These are phyloP conservation scores for Eristalis arbustorum DNA, from an alignment of 2,888 invertebrate species.

Conservation along the genomic window DNA sequence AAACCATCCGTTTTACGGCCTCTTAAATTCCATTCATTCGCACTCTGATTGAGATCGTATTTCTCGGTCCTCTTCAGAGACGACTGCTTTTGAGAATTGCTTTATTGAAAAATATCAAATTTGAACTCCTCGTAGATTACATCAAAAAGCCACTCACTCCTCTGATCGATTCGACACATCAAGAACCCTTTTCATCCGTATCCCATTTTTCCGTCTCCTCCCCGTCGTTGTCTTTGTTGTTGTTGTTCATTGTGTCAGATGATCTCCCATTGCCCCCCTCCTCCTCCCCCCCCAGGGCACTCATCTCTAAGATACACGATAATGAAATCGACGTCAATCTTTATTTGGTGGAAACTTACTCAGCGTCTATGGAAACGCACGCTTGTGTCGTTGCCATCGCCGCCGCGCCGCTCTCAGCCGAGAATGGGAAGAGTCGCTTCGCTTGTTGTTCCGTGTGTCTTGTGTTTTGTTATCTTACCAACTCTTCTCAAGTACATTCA, in stretches of 20 bases:
- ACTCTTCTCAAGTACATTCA: not conserved
- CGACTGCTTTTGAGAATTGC: not conserved
- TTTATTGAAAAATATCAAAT: not conserved
- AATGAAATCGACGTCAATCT: constrained; percentile 75
- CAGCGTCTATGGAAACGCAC: constrained; percentile 6
- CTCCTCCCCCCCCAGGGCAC: not conserved
- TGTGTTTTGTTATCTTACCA: not conserved
- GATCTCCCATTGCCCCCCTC: not conserved
- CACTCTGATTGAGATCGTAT: not conserved
- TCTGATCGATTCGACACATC: not conserved
- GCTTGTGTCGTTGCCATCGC: not conserved
- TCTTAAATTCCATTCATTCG: not conserved
- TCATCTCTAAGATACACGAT: constrained; percentile 60
- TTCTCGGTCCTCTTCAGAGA: not conserved
- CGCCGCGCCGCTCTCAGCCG: not conserved
- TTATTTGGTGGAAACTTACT: constrained; percentile 73
- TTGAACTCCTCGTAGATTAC: not conserved
- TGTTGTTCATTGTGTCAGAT: not conserved
- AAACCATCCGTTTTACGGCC: not conserved
- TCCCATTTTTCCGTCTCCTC: too few species aligned
- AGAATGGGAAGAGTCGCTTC: not conserved
- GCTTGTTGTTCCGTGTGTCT: not conserved
- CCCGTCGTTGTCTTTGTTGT: too few species aligned
- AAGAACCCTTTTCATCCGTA: not conserved
- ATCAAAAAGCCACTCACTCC: not conserved